Evolutionary conservation across 2,888 invertebrate species (phyloP).

Genomic region (Drosophila kanekoi): DNA sequence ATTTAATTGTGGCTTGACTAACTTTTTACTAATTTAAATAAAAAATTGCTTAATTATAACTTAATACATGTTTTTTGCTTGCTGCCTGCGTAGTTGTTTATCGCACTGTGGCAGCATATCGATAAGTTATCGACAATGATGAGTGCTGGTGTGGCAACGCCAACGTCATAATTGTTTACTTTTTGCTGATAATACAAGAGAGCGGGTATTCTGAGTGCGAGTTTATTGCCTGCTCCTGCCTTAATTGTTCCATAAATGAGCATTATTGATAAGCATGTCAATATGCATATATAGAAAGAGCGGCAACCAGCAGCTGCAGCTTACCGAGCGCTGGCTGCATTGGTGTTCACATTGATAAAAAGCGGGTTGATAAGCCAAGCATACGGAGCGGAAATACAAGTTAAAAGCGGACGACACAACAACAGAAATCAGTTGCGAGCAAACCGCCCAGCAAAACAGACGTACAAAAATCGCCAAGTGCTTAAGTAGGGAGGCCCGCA

Average conservation of each 20-base stretch:
- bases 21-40: slow-evolving; percentile 34
- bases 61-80: slow-evolving; percentile 65
- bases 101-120: slow-evolving; percentile 41
- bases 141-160: slow-evolving; percentile 45
- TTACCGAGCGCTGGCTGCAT: slow-evolving; percentile 8
- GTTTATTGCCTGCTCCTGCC: background rate
- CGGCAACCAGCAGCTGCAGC: slow-evolving; percentile 15
- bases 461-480: slow-evolving; percentile 52
- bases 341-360: slow-evolving; percentile 36
- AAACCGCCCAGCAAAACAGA: slow-evolving; percentile 68
- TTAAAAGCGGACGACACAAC: slow-evolving; percentile 53
- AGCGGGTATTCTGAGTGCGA: slow-evolving; percentile 20
- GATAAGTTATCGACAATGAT: slow-evolving; percentile 37
- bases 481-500: slow-evolving; percentile 27
- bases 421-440: slow-evolving; percentile 58
- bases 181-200: slow-evolving; percentile 53
- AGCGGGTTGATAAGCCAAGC: slow-evolving; percentile 39
- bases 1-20: slow-evolving; percentile 40
- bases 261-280: slow-evolving; percentile 38
- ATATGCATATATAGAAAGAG: background rate
- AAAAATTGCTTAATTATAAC: slow-evolving; percentile 7
- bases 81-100: slow-evolving; percentile 61
- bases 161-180: slow-evolving; percentile 54
- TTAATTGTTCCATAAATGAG: slow-evolving; percentile 25
- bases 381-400: slow-evolving; percentile 43